A percentile compares a stretch with the other conserved stretches of the same genome.
These are phyloP conservation scores for Mus caroli DNA, from an alignment of 2,797 vertebrate genomes.

Conservation along the genomic window DNA sequence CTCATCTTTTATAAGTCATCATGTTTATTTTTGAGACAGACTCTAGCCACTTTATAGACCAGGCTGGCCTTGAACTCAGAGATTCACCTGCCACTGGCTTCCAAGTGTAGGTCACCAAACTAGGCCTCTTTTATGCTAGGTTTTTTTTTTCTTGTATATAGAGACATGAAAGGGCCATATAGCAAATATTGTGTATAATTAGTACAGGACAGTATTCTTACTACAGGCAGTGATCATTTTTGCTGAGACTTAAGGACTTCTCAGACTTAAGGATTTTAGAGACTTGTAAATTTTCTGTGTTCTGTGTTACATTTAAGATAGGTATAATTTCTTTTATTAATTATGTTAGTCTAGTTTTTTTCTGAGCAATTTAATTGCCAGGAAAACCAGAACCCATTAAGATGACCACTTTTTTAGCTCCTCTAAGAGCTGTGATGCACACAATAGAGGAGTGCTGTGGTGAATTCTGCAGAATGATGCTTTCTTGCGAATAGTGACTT, in stretches of 20 bases:
- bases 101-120: background rate
- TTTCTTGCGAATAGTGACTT: background rate
- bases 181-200: background rate
- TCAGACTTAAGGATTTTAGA: background rate
- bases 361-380: conserved; percentile 10
- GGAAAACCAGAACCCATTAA: background rate
- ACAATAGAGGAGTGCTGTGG: background rate
- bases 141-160: conserved; percentile 1
- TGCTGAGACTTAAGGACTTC: background rate
- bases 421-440: conserved; percentile 14
- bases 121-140: background rate
- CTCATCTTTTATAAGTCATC: background rate
- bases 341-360: background rate
- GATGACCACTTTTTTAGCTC: conserved; percentile 11
- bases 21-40: background rate
- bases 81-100: background rate
- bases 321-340: conserved; percentile 46
- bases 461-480: background rate
- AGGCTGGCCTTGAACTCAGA: background rate
- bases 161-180: background rate
- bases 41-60: background rate
- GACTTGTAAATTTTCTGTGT: background rate
- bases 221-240: background rate
- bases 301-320: conserved; percentile 30
- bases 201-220: conserved; percentile 18